Percentiles rank a stretch among this genome's conserved stretches.
phyloP scores from a whole-genome alignment of 2,888 invertebrate species.

The Gastracanthus pulcherrimus region DNA sequence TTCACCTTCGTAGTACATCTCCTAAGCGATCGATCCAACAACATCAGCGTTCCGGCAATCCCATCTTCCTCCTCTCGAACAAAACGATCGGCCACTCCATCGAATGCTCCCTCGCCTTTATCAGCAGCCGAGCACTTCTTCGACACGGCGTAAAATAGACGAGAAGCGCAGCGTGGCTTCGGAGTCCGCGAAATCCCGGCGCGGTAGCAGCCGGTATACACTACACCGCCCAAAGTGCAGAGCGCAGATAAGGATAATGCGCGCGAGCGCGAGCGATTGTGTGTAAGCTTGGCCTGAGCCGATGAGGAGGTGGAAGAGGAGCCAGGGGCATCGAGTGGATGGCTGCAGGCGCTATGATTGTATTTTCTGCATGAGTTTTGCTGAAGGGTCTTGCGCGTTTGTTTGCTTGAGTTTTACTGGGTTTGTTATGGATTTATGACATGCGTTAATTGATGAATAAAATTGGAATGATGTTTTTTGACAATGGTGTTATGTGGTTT shows the following conservation, averaged over 20 bases:
- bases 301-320: not conserved
- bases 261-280: not conserved
- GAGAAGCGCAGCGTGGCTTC: not conserved
- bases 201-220: too few species aligned
- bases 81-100: not conserved
- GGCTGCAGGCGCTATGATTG: too few species aligned
- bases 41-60: not conserved
- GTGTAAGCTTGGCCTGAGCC: too few species aligned
- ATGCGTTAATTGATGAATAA: too few species aligned
- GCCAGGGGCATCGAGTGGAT: not conserved
- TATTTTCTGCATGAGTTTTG: too few species aligned
- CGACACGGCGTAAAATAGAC: not conserved
- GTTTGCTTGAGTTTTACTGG: too few species aligned
- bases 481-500: too few species aligned
- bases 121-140: not conserved
- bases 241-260: not conserved
- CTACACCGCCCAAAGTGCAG: constrained; percentile 12
- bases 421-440: too few species aligned
- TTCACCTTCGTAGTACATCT: too few species aligned
- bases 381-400: too few species aligned
- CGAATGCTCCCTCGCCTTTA: not conserved
- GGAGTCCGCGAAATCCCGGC: not conserved
- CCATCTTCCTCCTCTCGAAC: not conserved
- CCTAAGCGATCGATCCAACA: not conserved
- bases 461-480: too few species aligned